phyloP scores from a whole-genome alignment of 2,797 vertebrate species.

The Mareca penelope region DNA sequence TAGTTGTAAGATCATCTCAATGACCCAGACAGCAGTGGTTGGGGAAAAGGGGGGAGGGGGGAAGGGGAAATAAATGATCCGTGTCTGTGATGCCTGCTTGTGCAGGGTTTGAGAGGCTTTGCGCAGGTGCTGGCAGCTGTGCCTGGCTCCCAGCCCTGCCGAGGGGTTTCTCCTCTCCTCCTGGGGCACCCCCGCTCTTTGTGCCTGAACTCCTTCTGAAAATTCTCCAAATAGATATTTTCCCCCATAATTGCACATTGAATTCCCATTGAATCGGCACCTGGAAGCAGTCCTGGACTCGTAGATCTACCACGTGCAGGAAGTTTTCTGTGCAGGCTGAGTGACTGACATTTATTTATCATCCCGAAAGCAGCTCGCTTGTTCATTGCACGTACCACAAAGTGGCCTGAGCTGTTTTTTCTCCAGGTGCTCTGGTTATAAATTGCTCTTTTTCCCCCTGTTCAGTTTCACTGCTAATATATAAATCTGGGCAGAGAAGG shows the following conservation, averaged over 20 bases:
- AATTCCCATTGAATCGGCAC: background rate
- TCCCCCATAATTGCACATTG: background rate
- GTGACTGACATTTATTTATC: background rate
- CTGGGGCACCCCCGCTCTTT: background rate
- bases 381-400: accelerated
- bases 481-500: background rate
- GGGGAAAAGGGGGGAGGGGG: background rate
- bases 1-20: background rate
- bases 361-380: background rate
- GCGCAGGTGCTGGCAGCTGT: accelerated
- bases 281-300: background rate
- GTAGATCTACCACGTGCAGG: background rate
- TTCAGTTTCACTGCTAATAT: background rate
- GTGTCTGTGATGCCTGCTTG: background rate
- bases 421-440: background rate
- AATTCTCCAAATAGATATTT: background rate
- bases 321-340: background rate
- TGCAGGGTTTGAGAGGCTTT: background rate
- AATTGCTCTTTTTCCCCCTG: background rate
- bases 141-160: background rate
- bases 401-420: background rate
- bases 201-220: background rate
- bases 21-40: background rate
- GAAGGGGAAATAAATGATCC: too few relatives aligned
- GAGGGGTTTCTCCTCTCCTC: background rate